These are phyloP conservation scores for Lamellibrachia luymesi DNA, from an alignment of 1,140 invertebrate species.

Conservation along the genomic window DNA sequence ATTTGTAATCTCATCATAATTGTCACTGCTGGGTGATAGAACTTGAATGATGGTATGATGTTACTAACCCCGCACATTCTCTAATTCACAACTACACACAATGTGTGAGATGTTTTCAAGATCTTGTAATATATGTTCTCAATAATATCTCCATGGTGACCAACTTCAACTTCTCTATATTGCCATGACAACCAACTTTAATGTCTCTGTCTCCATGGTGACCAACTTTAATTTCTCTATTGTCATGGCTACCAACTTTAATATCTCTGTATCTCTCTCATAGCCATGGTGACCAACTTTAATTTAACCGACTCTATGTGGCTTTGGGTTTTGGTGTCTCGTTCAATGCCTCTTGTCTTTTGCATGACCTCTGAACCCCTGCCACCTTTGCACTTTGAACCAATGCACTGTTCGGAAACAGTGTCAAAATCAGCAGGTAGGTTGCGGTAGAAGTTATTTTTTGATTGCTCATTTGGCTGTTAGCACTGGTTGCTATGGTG, in stretches of 20 bases:
- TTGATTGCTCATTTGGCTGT: not conserved
- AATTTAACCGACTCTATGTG: not conserved
- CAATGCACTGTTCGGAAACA: not conserved
- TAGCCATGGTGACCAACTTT: not conserved
- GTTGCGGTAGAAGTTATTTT: not conserved
- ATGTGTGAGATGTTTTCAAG: not conserved
- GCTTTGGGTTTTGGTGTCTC: not conserved
- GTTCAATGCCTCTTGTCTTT: not conserved
- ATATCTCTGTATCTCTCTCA: not conserved
- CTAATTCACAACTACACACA: not conserved
- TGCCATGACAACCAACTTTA: not conserved
- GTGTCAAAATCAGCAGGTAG: not conserved
- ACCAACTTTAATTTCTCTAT: not conserved
- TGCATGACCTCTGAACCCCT: not conserved
- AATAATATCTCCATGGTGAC: not conserved
- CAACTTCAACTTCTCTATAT: not conserved
- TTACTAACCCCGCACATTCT: not conserved
- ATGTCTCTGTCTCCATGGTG: not conserved
- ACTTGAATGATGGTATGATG: not conserved
- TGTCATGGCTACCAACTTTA: not conserved
- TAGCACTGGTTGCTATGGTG: not conserved
- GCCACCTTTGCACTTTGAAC: not conserved
- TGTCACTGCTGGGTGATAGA: not conserved
- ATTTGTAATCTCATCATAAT: not conserved
- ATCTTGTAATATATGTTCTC: not conserved